Evolutionary conservation across 2,797 vertebrate genomes (phyloP).

Genomic region (Danio kyathit): DNA sequence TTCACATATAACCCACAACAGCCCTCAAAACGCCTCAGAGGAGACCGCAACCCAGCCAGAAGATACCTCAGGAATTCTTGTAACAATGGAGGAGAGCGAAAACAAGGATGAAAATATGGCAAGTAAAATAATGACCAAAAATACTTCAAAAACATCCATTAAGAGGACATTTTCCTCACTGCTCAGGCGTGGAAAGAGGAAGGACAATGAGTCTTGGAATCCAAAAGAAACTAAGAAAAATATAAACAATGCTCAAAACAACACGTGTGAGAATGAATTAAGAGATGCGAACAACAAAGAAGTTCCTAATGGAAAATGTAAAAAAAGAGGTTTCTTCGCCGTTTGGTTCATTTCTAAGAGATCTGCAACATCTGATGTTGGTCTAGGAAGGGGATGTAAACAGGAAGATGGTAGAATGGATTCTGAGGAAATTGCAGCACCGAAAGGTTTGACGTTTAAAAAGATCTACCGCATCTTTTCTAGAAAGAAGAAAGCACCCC

Average conservation of each 20-base stretch:
- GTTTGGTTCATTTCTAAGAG: conserved; percentile 79
- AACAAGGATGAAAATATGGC: conserved; percentile 65
- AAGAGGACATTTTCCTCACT: conserved; percentile 73
- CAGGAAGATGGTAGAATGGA: background rate
- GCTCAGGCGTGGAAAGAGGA: conserved; percentile 79
- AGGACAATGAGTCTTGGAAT: conserved; percentile 48
- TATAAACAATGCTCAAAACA: background rate
- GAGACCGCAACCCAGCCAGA: conserved; percentile 24
- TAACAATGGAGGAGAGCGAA: conserved; percentile 20
- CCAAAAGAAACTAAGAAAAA: background rate
- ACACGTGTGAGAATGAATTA: conserved; percentile 3
- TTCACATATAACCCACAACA: conserved; percentile 35
- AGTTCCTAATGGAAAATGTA: background rate
- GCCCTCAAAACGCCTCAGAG: conserved; percentile 18
- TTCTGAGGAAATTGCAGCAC: conserved; percentile 33
- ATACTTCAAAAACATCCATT: conserved; percentile 55
- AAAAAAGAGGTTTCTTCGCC: conserved; percentile 57
- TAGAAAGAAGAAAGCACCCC: conserved; percentile 62
- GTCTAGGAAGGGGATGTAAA: conserved; percentile 61
- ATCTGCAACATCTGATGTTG: conserved; percentile 66
- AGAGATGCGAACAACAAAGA: background rate
- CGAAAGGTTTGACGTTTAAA: conserved; percentile 66
- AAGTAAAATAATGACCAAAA: conserved; percentile 50
- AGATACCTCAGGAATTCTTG: conserved; percentile 48
- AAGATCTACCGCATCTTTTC: conserved; percentile 77